A percentile compares a stretch with the other conserved stretches of the same genome.
phyloP scores from a whole-genome alignment of 2,888 invertebrate genomes.

The Stenodema calcarata region DNA sequence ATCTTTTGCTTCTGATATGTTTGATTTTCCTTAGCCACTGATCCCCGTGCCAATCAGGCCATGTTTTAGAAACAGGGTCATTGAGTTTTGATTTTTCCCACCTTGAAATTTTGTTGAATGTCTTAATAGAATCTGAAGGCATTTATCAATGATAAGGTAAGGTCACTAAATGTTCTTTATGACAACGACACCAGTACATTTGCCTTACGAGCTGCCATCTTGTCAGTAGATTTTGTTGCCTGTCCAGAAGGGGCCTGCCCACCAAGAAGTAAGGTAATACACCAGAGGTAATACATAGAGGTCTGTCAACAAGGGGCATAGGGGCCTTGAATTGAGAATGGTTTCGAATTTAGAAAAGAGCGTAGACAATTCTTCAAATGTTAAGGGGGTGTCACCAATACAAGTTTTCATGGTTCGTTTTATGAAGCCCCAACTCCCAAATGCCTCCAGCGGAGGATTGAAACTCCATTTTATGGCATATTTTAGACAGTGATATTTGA shows the following conservation, averaged over 20 bases:
- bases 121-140: too few species aligned
- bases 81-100: too few species aligned
- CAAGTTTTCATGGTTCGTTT: not conserved
- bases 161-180: conserved; percentile 44
- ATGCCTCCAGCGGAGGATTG: conserved; percentile 57
- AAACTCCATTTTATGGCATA: conserved; percentile 38
- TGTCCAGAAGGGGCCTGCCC: conserved; percentile 54
- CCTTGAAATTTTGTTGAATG: too few species aligned
- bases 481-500: conserved; percentile 36
- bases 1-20: too few species aligned
- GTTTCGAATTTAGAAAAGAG: conserved; percentile 58
- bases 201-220: conserved; percentile 54
- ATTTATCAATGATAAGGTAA: too few species aligned
- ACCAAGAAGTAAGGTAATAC: conserved; percentile 60
- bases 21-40: too few species aligned
- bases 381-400: conserved; percentile 50
- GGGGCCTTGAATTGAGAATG: conserved; percentile 58
- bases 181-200: conserved; percentile 55
- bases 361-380: conserved; percentile 58
- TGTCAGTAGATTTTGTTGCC: conserved; percentile 47
- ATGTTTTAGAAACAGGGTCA: too few species aligned
- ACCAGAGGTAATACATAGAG: conserved; percentile 57
- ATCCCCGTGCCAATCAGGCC: too few species aligned
- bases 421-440: conserved; percentile 57
- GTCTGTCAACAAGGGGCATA: conserved; percentile 57